Evolutionary conservation across 2,797 vertebrate species (phyloP).

Genomic region (Neomorphus geoffroyi): DNA sequence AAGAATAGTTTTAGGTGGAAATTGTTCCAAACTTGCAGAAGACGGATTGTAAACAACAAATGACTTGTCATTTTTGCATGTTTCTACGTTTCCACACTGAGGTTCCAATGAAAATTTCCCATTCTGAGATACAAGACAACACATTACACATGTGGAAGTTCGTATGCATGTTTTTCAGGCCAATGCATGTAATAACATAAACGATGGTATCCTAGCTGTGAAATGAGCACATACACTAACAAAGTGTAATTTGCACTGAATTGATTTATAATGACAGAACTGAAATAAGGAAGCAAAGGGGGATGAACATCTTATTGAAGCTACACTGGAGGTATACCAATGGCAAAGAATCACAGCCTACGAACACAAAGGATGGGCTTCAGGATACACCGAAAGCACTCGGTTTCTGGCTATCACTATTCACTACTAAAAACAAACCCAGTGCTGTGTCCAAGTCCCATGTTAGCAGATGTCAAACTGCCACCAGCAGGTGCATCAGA

Average conservation of each 20-base stretch:
- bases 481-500: slow-evolving; percentile 88
- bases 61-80: neutral
- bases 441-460: slow-evolving; percentile 84
- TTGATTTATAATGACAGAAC: neutral
- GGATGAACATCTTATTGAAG: neutral
- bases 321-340: accelerated
- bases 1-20: neutral
- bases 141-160: neutral
- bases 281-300: neutral
- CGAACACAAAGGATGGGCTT: neutral
- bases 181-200: too few species aligned
- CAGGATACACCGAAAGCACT: neutral
- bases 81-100: neutral
- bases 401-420: neutral
- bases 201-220: neutral
- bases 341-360: neutral
- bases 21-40: neutral
- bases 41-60: neutral
- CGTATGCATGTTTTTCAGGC: neutral
- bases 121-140: neutral
- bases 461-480: slow-evolving; percentile 86
- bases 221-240: neutral
- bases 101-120: neutral
- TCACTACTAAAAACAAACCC: slow-evolving; percentile 77
- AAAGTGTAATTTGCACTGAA: neutral